Base-by-base conservation (phyloP, 2,113 vertebrate species). In the Salvator merianae region DNA sequence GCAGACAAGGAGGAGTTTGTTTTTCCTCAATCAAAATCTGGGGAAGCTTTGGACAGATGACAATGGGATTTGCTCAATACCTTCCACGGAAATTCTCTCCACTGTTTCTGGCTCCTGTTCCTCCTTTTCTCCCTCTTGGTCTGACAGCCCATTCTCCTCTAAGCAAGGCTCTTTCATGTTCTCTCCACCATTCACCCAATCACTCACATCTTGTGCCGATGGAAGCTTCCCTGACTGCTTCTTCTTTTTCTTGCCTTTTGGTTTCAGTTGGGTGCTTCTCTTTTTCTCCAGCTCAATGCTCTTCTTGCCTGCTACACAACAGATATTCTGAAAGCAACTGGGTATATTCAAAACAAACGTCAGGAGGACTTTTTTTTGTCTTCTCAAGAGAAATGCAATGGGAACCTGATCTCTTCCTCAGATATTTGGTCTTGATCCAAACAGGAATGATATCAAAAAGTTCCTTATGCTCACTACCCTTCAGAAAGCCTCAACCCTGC, bases 241-340 rank as follows among this genome's bases (percentile, higher is more conserved):
- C 84, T 96, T 98, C 93, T 97, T 98, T 93, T 96, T 99, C 94
- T 98, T 99, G 86, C 91, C 82, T 90, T 96, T 98, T 91, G 91
- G 89, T 87, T 94, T 97, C 63, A 92, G 92, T 62, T 96, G 96
- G 12, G 91, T 91, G 4, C 89, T 92, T 80, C 95, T 96, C 91
- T 98, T 98, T 81, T 96, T 98, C 91, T 97, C 97, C 69, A 98
- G 87, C 38, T 98, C 97, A 86, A 93, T 81, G 65, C 93, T 94
- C 92, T 99, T 99, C 87, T 98, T 99, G n/a, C 98, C 98, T 99
- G 24, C 10, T 36, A 50, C 73, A 50, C 24, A 78, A 79, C 8
- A 79, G 40, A 43, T 30, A 24, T 50, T 79, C 43, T 73, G 55
- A 73, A 73, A 82, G 74, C 20, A 71, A 7, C 26, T 28, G 22